Evolutionary conservation across 2,113 vertebrate genomes (phyloP).

Genomic region (Coturnix japonica): DNA sequence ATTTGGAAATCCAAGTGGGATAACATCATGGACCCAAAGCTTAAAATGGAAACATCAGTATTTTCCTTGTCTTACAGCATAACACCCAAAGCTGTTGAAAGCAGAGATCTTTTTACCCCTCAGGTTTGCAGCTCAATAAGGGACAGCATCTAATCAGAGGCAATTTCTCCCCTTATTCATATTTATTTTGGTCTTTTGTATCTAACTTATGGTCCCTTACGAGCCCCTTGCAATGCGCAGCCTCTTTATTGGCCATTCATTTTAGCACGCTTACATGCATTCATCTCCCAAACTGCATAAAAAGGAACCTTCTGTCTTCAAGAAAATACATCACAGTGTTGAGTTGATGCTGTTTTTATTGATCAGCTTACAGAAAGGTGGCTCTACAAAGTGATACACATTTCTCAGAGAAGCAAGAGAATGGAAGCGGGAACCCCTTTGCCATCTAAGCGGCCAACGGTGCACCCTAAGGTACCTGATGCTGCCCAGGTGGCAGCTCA

Average conservation of each 20-base stretch:
- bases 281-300: background rate
- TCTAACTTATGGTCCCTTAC: background rate
- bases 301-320: background rate
- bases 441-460: background rate
- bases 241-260: background rate
- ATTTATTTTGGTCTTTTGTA: background rate
- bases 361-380: constrained; percentile 8
- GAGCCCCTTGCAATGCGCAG: background rate
- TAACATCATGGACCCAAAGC: background rate
- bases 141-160: background rate
- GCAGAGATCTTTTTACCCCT: background rate
- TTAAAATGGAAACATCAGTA: background rate
- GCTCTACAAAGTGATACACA: background rate
- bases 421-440: background rate
- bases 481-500: background rate
- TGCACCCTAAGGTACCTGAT: background rate
- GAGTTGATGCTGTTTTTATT: constrained; percentile 72
- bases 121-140: background rate
- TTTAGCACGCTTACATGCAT: background rate
- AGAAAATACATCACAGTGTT: background rate
- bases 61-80: background rate
- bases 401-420: constrained; percentile 15
- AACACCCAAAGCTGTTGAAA: background rate
- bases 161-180: background rate
- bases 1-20: constrained; percentile 36